Evolutionary conservation across 2,797 vertebrate genomes (phyloP).

Genomic region (Salmo trutta): DNA sequence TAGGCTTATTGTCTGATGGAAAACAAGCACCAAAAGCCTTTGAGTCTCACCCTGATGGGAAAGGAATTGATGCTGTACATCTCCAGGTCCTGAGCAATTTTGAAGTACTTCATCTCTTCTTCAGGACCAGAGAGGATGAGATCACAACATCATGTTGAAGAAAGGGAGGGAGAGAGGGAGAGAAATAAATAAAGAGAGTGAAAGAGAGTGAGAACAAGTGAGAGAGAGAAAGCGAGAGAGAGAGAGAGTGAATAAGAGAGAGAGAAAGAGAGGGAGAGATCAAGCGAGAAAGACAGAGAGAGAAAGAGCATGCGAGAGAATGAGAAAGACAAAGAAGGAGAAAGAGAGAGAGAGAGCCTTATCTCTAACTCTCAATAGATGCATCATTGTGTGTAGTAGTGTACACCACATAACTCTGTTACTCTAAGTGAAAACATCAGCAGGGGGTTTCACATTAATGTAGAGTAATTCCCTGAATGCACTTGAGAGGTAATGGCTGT

Average conservation of each 20-base stretch:
- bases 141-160: not conserved
- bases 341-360: slow-evolving; percentile 8
- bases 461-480: slow-evolving; percentile 40
- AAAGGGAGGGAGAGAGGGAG: not conserved
- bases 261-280: too few species aligned
- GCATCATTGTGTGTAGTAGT: slow-evolving; percentile 11
- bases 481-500: slow-evolving; percentile 52
- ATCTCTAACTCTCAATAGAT: slow-evolving; percentile 5
- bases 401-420: too few species aligned
- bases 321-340: too few species aligned
- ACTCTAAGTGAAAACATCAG: not conserved
- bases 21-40: not conserved
- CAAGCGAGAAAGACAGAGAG: too few species aligned
- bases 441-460: not conserved
- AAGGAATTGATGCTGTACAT: slow-evolving; percentile 99
- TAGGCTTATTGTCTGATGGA: slow-evolving; percentile 27
- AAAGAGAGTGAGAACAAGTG: too few species aligned
- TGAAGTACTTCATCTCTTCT: slow-evolving; percentile 97
- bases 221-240: too few species aligned
- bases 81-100: slow-evolving; percentile 97
- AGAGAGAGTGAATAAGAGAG: too few species aligned
- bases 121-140: slow-evolving; percentile 52
- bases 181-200: too few species aligned
- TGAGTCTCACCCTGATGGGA: slow-evolving; percentile 86
- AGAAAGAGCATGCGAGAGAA: too few species aligned